phyloP scores from a whole-genome alignment of 2,888 invertebrate genomes.

The Altica lythri region DNA sequence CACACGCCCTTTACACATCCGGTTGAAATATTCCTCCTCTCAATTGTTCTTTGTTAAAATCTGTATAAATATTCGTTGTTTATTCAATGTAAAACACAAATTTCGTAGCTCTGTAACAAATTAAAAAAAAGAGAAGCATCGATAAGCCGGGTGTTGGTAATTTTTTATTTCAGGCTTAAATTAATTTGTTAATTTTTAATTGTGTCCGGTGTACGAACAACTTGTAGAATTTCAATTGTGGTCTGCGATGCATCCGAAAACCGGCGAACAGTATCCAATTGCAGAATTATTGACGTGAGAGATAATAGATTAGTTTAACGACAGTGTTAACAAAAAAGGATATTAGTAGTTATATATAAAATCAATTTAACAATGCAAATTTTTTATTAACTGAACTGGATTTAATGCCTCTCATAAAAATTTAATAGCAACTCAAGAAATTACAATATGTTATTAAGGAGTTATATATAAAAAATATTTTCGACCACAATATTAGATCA shows the following conservation, averaged over 20 bases:
- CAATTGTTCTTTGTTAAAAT: not conserved
- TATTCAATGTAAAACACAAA: constrained; percentile 2
- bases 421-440: too few species aligned
- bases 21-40: not conserved
- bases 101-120: not conserved
- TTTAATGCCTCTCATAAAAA: too few species aligned
- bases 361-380: too few species aligned
- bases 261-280: constrained; percentile 48
- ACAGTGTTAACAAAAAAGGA: too few species aligned
- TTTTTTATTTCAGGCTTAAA: constrained; percentile 30
- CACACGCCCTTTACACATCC: not conserved
- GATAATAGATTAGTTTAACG: too few species aligned
- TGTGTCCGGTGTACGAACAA: constrained; percentile 40
- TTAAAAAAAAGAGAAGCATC: constrained; percentile 4
- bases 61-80: not conserved
- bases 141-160: constrained; percentile 11
- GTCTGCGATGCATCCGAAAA: constrained; percentile 44
- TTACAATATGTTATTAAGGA: too few species aligned
- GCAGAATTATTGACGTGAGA: too few species aligned
- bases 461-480: too few species aligned
- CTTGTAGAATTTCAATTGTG: constrained; percentile 45
- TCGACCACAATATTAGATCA: too few species aligned
- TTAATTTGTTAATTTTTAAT: constrained; percentile 45
- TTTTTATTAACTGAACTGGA: too few species aligned
- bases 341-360: too few species aligned